A percentile compares a stretch with the other conserved stretches of the same genome.
Conservation (phyloP, 2,113 vertebrate genomes). For the Balaeniceps rex region DNA sequence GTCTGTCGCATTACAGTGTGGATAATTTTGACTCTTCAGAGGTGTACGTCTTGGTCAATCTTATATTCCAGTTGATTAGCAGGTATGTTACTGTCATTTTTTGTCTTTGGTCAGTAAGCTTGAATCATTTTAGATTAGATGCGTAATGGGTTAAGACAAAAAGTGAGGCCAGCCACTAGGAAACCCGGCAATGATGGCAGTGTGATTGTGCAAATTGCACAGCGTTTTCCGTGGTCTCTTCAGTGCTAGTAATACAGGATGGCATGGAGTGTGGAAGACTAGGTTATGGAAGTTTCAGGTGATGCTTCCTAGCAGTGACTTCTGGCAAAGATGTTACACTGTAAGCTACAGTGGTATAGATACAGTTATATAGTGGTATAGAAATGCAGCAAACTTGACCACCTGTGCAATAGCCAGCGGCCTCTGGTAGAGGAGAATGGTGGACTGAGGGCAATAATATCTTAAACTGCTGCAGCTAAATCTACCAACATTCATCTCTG, state of each 20-base stretch:
- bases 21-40: not conserved
- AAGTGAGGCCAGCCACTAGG: not conserved
- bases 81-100: not conserved
- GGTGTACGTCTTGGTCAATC: not conserved
- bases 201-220: not conserved
- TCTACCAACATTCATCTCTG: not conserved
- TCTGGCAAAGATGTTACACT: not conserved
- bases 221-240: not conserved
- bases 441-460: not conserved
- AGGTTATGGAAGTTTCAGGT: not conserved
- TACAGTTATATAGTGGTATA: not conserved
- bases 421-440: not conserved
- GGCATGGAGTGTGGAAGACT: not conserved
- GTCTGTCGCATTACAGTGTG: rapidly evolving
- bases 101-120: not conserved
- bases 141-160: not conserved
- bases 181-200: not conserved
- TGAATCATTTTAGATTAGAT: not conserved
- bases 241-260: not conserved
- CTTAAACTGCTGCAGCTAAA: not conserved
- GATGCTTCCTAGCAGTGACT: not conserved
- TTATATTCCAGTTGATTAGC: not conserved
- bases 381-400: not conserved
- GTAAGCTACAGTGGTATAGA: not conserved
- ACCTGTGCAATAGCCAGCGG: not conserved